These are phyloP conservation scores for Epizoanthus scotinus DNA, from an alignment of 92 coral and sea anemone species.

Conservation along the genomic window DNA sequence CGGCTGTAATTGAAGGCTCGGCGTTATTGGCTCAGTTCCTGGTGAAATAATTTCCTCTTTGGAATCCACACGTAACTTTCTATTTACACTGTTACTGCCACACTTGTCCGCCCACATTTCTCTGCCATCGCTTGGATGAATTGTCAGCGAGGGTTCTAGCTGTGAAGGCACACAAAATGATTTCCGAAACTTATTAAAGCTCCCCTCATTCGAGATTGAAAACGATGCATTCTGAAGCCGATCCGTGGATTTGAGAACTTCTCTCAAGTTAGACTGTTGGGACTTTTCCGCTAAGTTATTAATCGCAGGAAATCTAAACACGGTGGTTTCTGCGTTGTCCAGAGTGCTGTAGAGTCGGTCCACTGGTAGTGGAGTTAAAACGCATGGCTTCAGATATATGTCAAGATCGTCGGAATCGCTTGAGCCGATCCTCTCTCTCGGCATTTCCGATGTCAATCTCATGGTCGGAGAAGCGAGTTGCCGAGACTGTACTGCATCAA, in stretches of 20 bases:
- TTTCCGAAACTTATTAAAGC: not conserved
- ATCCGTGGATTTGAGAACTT: conserved; percentile 5
- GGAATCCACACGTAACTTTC: not conserved
- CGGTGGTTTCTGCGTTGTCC: conserved; percentile 45
- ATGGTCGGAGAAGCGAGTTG: conserved; percentile 19
- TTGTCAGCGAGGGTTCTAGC: not conserved
- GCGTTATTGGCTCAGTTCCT: not conserved
- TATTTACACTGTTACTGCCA: not conserved
- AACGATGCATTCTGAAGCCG: not conserved
- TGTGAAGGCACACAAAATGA: not conserved
- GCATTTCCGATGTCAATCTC: conserved; percentile 15
- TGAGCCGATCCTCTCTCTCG: conserved; percentile 44
- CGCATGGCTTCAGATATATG: conserved; percentile 68
- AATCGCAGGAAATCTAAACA: conserved; percentile 62
- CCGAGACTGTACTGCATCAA: not conserved
- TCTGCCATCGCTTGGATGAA: not conserved
- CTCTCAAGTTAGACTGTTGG: conserved; percentile 7
- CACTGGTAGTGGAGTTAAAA: conserved; percentile 71
- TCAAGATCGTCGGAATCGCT: conserved; percentile 53
- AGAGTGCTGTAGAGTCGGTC: conserved; percentile 79
- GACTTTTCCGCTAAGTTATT: not conserved
- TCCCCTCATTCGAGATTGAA: not conserved
- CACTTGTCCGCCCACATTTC: not conserved
- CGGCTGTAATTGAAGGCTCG: not conserved
- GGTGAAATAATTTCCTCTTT: not conserved